Evolutionary conservation across 1,140 invertebrate genomes (phyloP), one percentile per base, ranked within the genome.

Genomic region (Eciton burchellii): DNA sequence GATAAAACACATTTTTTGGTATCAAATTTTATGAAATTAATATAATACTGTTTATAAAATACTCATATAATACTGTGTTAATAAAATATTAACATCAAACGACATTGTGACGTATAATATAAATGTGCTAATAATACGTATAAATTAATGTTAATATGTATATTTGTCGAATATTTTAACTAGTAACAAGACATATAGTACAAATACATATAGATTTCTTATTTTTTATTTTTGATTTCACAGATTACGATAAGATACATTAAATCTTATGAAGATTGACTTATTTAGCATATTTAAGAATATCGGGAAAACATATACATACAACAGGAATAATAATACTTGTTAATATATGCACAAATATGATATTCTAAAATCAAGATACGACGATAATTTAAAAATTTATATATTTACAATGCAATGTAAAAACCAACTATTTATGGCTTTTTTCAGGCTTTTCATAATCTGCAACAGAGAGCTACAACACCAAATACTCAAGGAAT

Each of bases 401-500:
- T 60, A 47, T 6, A 45, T 62, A 65, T 74, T 54, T 65, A n/a
- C n/a, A n/a, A n/a, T n/a, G 0, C 41, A 14, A 26, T 65, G 5
- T 70, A 35, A 59, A 11, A 43, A 70, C 19, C 24, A 3, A 79
- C 0, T 35, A 81, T 71, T 70, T 3, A 82, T 6, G n/a, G 45
- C 16, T 89, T 66, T 35, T 92, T 92, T 29, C 84, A 94, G 93
- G 94, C 89, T 92, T 94, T 93, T 84, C 93, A 94, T 73, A 92
- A 92, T 84, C 90, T 94, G 85, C 93, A 93, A 68, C 92, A 94
- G 90, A 91, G 93, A 91, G 93, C 93, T 63, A 94, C 93, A 63
- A 94, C 93, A 85, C 93, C 93, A 89, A 94, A 94, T 92, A 92
- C 93, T 91, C 93, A 94, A 92, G 93, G 93, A 87, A 94, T 94